These are phyloP conservation scores for Dipodomys spectabilis DNA, from an alignment of 2,113 vertebrate genomes.

Conservation along the genomic window DNA sequence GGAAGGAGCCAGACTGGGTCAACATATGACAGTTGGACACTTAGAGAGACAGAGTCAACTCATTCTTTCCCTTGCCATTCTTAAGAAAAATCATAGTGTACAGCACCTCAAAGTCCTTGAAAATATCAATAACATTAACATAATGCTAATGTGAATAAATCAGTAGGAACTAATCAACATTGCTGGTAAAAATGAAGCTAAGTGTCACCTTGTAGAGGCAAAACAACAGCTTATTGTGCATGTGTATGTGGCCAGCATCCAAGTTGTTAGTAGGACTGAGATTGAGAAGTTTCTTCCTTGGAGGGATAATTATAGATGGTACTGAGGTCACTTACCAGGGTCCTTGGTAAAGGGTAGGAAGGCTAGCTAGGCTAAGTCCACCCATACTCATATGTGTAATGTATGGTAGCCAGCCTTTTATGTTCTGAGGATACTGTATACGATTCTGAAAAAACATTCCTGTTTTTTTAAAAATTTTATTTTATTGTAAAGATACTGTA, in stretches of 20 bases:
- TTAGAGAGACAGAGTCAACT: neutral
- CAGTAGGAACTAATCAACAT: slow-evolving; percentile 56
- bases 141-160: slow-evolving; percentile 65
- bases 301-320: neutral
- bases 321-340: neutral
- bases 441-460: neutral
- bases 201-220: slow-evolving; percentile 59
- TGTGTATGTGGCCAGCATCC: neutral
- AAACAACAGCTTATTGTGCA: slow-evolving; percentile 1
- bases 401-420: too few relatives aligned
- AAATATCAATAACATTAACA: slow-evolving; percentile 72
- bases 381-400: too few relatives aligned
- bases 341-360: neutral
- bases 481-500: too few relatives aligned
- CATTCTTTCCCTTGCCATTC: slow-evolving; percentile 54
- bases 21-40: slow-evolving; percentile 23
- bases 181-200: slow-evolving; percentile 35
- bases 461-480: too few relatives aligned
- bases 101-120: slow-evolving; percentile 51
- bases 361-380: neutral
- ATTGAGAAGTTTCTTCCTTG: neutral
- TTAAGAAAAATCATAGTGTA: slow-evolving; percentile 59
- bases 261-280: neutral
- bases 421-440: neutral
- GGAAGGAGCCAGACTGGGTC: neutral